Percentiles rank a stretch among this genome's conserved stretches.
Conservation (phyloP, 2,888 invertebrate species). For the Nomada ferruginata region DNA sequence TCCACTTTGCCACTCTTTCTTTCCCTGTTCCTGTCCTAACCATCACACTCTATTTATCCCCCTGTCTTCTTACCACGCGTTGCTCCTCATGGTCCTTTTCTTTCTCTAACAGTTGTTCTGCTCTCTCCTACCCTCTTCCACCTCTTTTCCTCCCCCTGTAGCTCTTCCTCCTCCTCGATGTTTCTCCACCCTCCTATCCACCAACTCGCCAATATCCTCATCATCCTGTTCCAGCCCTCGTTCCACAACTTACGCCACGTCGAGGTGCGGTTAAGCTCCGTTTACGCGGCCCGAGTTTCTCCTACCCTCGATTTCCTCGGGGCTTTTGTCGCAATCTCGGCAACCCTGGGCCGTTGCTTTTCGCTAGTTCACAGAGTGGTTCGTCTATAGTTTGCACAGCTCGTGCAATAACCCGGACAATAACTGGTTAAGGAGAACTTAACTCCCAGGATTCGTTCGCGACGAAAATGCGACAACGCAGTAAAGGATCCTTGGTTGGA, state of each 20-base stretch:
- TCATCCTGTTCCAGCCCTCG: constrained; percentile 31
- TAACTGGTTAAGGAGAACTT: constrained; percentile 45
- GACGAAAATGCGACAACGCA: constrained; percentile 21
- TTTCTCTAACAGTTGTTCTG: background rate
- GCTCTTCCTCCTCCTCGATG: background rate
- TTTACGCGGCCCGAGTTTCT: constrained; percentile 79
- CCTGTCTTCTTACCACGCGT: too few relatives aligned
- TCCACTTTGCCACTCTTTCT: too few relatives aligned
- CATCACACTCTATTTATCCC: too few relatives aligned
- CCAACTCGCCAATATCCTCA: constrained; percentile 17
- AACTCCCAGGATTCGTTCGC: constrained; percentile 41
- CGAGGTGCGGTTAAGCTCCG: constrained; percentile 78
- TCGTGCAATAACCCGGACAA: constrained; percentile 31
- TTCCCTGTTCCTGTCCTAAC: too few relatives aligned
- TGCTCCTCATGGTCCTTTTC: too few relatives aligned
- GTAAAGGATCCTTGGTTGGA: constrained; percentile 26
- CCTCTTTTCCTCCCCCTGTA: background rate
- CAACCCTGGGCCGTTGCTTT: constrained; percentile 55
- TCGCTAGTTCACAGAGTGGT: constrained; percentile 61
- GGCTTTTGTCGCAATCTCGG: constrained; percentile 65
- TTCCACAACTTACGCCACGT: constrained; percentile 41
- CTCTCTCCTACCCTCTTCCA: background rate
- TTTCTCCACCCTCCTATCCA: constrained; percentile 1
- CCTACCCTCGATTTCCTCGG: constrained; percentile 68
- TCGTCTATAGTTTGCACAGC: constrained; percentile 44